Percentiles rank a stretch among this genome's conserved stretches.
phyloP scores from a whole-genome alignment of 2,113 vertebrate species.

The Platichthys stellatus region DNA sequence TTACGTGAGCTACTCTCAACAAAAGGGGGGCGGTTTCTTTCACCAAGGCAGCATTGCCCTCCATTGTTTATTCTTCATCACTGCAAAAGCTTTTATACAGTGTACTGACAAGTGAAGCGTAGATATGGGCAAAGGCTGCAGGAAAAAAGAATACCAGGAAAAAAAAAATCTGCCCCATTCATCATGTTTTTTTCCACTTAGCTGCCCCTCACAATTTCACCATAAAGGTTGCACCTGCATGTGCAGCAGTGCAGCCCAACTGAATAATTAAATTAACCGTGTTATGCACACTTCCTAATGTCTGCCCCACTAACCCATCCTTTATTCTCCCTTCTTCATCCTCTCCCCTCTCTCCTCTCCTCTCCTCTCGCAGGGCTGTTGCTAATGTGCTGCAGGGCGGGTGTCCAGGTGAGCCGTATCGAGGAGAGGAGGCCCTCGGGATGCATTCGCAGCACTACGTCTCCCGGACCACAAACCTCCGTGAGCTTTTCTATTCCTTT shows the following conservation, averaged over 20 bases:
- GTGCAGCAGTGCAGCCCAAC: slow-evolving; percentile 37
- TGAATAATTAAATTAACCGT: slow-evolving; percentile 61
- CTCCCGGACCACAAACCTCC: slow-evolving; percentile 89
- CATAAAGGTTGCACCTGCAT: slow-evolving; percentile 5
- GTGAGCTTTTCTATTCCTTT: slow-evolving; percentile 83
- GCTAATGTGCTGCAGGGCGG: slow-evolving; percentile 96
- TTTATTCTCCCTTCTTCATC: not conserved
- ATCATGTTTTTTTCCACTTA: slow-evolving; percentile 13
- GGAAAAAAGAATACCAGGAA: not conserved
- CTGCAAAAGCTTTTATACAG: not conserved
- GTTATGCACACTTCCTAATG: slow-evolving; percentile 50
- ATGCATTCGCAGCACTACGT: slow-evolving; percentile 94
- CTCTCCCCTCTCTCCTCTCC: slow-evolving; percentile 1
- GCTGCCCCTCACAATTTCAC: slow-evolving; percentile 23
- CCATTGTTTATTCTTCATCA: slow-evolving; percentile 10
- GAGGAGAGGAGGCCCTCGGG: slow-evolving; percentile 92
- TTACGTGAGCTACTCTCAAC: slow-evolving; percentile 23
- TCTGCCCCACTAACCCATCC: slow-evolving; percentile 19
- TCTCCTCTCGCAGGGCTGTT: slow-evolving; percentile 86
- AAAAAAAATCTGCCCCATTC: slow-evolving; percentile 12
- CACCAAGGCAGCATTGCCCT: not conserved
- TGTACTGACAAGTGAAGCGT: not conserved
- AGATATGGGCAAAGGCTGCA: slow-evolving; percentile 4
- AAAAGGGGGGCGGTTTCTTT: slow-evolving; percentile 37
- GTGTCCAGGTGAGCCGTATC: slow-evolving; percentile 91